A percentile compares a stretch with the other conserved stretches of the same genome.
phyloP scores from a whole-genome alignment of 2,888 invertebrate genomes.

The Cinara cedri region DNA sequence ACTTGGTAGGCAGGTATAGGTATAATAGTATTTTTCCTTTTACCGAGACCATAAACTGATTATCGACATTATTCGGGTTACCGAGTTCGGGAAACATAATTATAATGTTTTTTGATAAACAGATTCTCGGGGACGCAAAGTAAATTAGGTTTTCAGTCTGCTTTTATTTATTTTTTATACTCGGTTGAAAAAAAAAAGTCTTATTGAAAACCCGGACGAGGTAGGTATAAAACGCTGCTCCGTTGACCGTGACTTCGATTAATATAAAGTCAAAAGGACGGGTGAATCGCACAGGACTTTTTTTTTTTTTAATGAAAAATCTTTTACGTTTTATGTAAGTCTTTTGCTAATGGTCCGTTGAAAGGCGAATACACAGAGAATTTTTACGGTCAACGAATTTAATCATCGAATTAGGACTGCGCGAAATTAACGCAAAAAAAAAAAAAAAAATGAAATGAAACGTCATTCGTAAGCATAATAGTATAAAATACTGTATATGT shows the following conservation, averaged over 20 bases:
- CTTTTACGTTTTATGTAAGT: slow-evolving; percentile 48
- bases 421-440: slow-evolving; percentile 5
- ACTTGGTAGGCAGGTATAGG: neutral
- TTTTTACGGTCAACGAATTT: slow-evolving; percentile 43
- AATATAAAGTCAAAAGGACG: slow-evolving; percentile 35
- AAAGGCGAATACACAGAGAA: slow-evolving; percentile 5
- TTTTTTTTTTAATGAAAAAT: slow-evolving; percentile 37
- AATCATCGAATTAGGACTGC: slow-evolving; percentile 48
- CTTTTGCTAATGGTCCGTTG: slow-evolving; percentile 11
- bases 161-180: slow-evolving; percentile 17
- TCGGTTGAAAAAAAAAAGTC: slow-evolving; percentile 24
- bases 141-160: slow-evolving; percentile 39
- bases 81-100: slow-evolving; percentile 45
- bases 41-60: slow-evolving; percentile 39
- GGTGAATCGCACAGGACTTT: neutral
- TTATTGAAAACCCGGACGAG: slow-evolving; percentile 27
- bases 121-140: slow-evolving; percentile 40
- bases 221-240: slow-evolving; percentile 27
- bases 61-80: slow-evolving; percentile 47
- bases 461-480: neutral
- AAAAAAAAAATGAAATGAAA: neutral
- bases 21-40: slow-evolving; percentile 13
- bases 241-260: slow-evolving; percentile 52
- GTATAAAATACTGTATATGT: neutral
- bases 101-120: slow-evolving; percentile 41